Evolutionary conservation across 2,113 vertebrate genomes (phyloP), one percentile per base, ranked within the genome.

Genomic region (Pluvialis apricaria): DNA sequence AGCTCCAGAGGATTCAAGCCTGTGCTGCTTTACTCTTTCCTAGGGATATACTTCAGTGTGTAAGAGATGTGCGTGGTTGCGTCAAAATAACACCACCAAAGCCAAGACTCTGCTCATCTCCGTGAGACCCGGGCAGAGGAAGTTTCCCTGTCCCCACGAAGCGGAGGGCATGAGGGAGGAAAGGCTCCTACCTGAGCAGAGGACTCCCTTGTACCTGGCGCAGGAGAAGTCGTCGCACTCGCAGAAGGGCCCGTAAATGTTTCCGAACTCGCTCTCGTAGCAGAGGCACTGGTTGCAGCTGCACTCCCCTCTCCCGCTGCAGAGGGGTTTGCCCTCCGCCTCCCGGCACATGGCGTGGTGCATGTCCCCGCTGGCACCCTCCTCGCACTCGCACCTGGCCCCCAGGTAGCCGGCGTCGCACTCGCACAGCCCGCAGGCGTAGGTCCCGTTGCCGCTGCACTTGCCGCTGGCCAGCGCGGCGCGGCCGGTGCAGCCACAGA

Each of bases 191-290:
- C 99, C 99, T 98, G 99, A 99, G 98, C 99, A 99, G 84, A 99
- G 99, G 84, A 99, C 81, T 19, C 99, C 99, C 95, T 99, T 99
- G 98, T 99, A 99, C 34, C 99, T 97, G 76, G 99, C 98, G 7
- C 99, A 99, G 93, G 99, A 99, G 98, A 99, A 99, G 98, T 99
- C 99, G 13, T 99, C 99, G 0, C 99, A 99, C 96, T 99, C 99
- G 52, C 99, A 99, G 99, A 99, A 99, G 84, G 98, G 96, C 25
- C 99, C 99, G 5, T 99, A 99, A 97, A 99, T 99, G 98, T 99
- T 99, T 22, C 99, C 99, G 0, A 99, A 99, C 97, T 99, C 99
- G 0, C 99, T 99, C 96, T 99, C 98, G 5, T 99, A 99, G 98
- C 99, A 99, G 79, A 99, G 98, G 57, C 99, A 99, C 97, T 99